A percentile compares a stretch with the other conserved stretches of the same genome.
Evolutionary conservation across 92 coral and sea anemone species (phyloP).

Genomic region (Parazoanthus swiftii): DNA sequence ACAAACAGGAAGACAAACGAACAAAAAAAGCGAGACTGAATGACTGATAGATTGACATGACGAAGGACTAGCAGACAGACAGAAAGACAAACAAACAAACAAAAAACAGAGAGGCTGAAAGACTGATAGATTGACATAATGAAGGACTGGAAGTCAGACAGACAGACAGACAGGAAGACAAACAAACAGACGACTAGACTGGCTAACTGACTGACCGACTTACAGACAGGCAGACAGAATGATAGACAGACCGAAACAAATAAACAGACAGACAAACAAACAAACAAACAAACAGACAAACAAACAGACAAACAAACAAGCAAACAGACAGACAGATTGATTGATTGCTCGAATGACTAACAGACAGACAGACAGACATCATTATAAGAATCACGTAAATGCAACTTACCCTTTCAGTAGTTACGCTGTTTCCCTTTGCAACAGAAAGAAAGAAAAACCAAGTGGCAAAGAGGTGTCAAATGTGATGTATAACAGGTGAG

Average conservation of each 20-base stretch:
- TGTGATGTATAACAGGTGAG: neutral
- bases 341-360: too few relatives aligned
- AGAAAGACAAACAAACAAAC: neutral
- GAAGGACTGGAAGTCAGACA: neutral
- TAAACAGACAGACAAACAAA: neutral
- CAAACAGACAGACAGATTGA: neutral
- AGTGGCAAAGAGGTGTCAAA: neutral
- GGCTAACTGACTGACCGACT: neutral
- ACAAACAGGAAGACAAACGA: neutral
- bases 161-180: neutral
- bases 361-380: neutral
- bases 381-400: neutral
- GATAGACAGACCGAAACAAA: neutral
- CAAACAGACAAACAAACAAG: neutral
- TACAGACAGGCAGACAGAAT: neutral
- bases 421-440: neutral
- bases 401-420: neutral
- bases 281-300: too few relatives aligned
- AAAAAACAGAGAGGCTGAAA: too few relatives aligned
- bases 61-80: neutral
- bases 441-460: neutral
- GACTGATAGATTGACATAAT: neutral
- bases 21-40: neutral
- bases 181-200: neutral
- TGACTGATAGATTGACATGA: neutral